Conservation (phyloP, 2,797 vertebrate genomes). For the Betta splendens region DNA sequence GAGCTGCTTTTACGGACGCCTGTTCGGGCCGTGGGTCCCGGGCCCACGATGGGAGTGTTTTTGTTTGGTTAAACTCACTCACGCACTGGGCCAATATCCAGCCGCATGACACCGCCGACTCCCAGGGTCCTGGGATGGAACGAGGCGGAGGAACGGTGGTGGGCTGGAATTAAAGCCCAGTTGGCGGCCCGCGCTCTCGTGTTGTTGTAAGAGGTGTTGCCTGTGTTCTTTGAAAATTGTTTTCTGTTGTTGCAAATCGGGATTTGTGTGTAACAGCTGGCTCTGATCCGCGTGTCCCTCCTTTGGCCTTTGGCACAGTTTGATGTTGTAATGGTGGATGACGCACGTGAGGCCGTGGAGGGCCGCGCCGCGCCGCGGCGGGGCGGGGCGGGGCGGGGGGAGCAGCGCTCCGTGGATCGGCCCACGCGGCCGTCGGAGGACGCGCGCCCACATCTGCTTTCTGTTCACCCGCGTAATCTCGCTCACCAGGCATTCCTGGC, state of each 20-base stretch:
- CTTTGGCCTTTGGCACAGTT: conserved; percentile 52
- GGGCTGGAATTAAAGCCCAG: conserved; percentile 66
- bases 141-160: conserved; percentile 56
- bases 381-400: too few species aligned
- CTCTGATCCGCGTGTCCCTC: conserved; percentile 40
- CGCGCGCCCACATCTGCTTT: conserved; percentile 68
- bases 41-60: conserved; percentile 66
- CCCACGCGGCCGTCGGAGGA: conserved; percentile 23
- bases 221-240: conserved; percentile 71
- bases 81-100: conserved; percentile 71
- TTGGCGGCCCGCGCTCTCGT: conserved; percentile 54
- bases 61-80: conserved; percentile 77
- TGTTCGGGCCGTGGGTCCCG: conserved; percentile 51
- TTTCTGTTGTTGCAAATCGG: conserved; percentile 66
- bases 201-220: conserved; percentile 73
- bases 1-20: conserved; percentile 61
- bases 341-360: not conserved
- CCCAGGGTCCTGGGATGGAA: conserved; percentile 65
- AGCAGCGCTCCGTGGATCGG: not conserved
- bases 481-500: conserved; percentile 61
- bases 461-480: conserved; percentile 58
- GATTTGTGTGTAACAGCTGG: conserved; percentile 39
- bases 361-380: not conserved
- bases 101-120: conserved; percentile 76
- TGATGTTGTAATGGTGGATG: conserved; percentile 12